Base-by-base conservation (phyloP, 2,113 vertebrate species). In the Ursus arctos region DNA sequence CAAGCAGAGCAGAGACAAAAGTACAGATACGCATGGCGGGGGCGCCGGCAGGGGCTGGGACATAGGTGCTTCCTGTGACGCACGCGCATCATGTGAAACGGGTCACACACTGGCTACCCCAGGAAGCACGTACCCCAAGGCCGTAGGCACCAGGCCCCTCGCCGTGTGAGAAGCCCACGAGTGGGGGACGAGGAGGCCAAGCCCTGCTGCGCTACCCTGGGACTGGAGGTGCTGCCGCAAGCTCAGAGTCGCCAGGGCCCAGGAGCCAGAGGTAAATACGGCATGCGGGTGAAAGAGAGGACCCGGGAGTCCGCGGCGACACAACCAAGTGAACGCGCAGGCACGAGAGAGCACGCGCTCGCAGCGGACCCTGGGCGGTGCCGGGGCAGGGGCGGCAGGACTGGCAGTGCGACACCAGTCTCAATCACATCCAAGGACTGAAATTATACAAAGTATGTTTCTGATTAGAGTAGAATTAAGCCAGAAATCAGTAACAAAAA, bases 101-200 rank as follows among this genome's bases (percentile, higher is more conserved):
- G 80, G 26, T 6, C 18, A 43, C 2, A 8, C 4, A 1, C 9
- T 0, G 1, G 3, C 10, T 1, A 5, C 6, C 24, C 24, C 43
- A 0, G 40, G 14, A n/a, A 53, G 82, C 47, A 31, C 6, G 22
- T 1, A 6, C 2, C 1, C 82, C 9, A 9, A 55, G 19, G 72
- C 6, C 0, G 12, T 0, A 0, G 49, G 22, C 4, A 33, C 91
- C 15, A 2, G 8, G n/a, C 1, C 1, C 2, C 91, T 40, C 1
- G 0, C 47, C 5, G 3, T 2, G 49, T 28, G n/a, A 86, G 82
- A 18, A 40, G 79, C 69, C 51, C 1, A 11, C 0, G 12, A 28
- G 10, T 0, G 0, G 5, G 7, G 21, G 40, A 16, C 6, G 4
- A 2, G 10, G 15, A 55, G 26, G 28, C 24, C 11, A 1, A 13